Percentiles rank a stretch among this genome's conserved stretches.
phyloP scores from a whole-genome alignment of 2,888 invertebrate genomes.

The Drosophila mettleri region DNA sequence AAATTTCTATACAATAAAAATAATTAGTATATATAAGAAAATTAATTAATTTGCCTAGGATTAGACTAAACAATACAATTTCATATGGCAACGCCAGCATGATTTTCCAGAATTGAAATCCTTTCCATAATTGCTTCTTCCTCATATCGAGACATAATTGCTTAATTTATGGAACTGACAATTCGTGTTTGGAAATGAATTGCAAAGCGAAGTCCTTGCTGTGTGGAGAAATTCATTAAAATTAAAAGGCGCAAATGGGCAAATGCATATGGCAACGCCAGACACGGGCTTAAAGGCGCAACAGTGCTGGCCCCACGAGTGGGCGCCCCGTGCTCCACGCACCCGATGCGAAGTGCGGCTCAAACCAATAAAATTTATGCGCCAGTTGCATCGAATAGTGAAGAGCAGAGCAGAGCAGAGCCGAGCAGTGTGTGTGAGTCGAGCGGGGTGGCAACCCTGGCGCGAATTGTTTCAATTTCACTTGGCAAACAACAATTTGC shows the following conservation, averaged over 20 bases:
- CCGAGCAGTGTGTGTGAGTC: conserved; percentile 1
- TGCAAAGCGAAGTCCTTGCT: background rate
- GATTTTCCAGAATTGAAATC: background rate
- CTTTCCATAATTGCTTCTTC: background rate
- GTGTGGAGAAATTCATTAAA: conserved; percentile 51
- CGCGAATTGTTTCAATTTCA: conserved; percentile 68
- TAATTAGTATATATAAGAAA: too few relatives aligned
- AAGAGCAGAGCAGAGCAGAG: too few relatives aligned
- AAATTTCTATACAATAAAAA: too few relatives aligned
- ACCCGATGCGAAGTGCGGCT: conserved; percentile 34
- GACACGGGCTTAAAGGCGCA: conserved; percentile 6
- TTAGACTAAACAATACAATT: background rate
- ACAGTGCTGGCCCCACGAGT: background rate
- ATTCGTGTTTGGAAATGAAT: background rate
- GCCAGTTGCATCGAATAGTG: conserved; percentile 53
- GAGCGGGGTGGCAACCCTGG: conserved; percentile 25
- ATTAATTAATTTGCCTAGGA: too few relatives aligned
- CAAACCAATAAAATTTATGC: conserved; percentile 64
- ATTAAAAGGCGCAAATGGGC: conserved; percentile 50
- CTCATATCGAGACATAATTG: background rate
- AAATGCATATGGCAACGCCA: conserved; percentile 38
- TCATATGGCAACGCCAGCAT: background rate
- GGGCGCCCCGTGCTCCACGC: background rate
- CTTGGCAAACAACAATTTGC: conserved; percentile 67
- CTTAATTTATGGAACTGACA: background rate